Conservation (phyloP, 1,140 invertebrate genomes). For the Zaprionus lachaisei region DNA sequence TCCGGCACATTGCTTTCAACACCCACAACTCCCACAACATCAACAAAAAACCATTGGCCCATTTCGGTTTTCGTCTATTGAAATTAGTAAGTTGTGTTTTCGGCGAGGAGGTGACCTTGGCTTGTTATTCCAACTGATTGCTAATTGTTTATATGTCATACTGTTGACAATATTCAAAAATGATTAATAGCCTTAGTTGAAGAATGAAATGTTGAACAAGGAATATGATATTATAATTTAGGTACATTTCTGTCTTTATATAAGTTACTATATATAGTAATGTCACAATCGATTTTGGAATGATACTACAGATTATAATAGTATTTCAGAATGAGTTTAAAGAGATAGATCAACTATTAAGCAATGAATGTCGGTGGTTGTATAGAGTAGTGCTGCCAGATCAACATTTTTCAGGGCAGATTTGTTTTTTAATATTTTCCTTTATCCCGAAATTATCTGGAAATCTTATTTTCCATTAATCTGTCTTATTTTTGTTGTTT, state of each 20-base stretch:
- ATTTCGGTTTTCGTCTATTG: constrained; percentile 33
- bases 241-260: background rate
- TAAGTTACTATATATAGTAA: too few relatives aligned
- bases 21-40: constrained; percentile 11
- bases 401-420: too few relatives aligned
- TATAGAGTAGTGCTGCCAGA: too few relatives aligned
- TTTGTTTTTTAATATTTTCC: too few relatives aligned
- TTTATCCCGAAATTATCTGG: too few relatives aligned
- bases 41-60: constrained; percentile 29
- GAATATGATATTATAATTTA: background rate
- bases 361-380: too few relatives aligned
- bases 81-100: constrained; percentile 46
- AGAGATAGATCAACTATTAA: too few relatives aligned
- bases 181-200: constrained; percentile 20
- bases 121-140: constrained; percentile 32
- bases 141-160: constrained; percentile 33
- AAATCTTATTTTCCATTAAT: too few relatives aligned
- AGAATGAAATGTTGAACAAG: background rate
- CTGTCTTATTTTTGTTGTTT: too few relatives aligned
- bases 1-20: background rate
- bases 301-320: too few relatives aligned
- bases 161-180: constrained; percentile 17
- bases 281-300: too few relatives aligned
- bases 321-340: too few relatives aligned
- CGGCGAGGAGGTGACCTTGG: constrained; percentile 34